Evolutionary conservation across 2,113 vertebrate genomes (phyloP), one percentile per base, ranked within the genome.

Genomic region (Fulica atra): DNA sequence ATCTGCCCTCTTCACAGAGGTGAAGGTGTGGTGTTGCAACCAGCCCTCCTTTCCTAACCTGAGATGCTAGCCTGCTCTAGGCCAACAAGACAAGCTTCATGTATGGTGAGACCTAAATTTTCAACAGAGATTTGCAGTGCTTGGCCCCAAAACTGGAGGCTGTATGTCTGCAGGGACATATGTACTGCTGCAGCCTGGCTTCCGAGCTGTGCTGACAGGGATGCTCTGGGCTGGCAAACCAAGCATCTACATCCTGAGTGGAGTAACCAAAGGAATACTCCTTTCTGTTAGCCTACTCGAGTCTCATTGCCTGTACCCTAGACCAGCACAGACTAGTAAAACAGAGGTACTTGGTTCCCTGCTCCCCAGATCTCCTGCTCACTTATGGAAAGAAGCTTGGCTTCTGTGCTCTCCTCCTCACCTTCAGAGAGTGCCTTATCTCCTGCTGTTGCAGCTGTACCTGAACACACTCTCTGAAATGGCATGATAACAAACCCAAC

Each of bases 81-180:
- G 21, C 20, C 33, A 60, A 3, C 16, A 74, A 33, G 24, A 42
- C 7, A n/a, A 42, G 44, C 11, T 38, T 48, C 10, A 2, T 5
- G 33, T 2, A 8, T 13, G 24, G 28, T 8, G 4, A 65, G 5
- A 87, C 14, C 9, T 36, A 13, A 5, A 26, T 48, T 36, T 79
- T 36, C 59, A 44, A 11, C 1, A 31, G 5, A 57, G 29, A 36
- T 48, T 16, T 57, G 38, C 38, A 76, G 53, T 28, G 20, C 5
- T 19, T 42, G 57, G 48, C 57, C 29, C 24, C 61, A 13, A 4
- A 61, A 64, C 1, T 25, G 33, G 20, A 80, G 31, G 26, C 1
- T 1, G 1, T 10, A 4, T 10, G 3, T 9, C 38, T 51, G 19
- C n/a, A 68, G 57, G 21, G 17, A 7, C 0, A 0, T 3, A 17